phyloP scores from a whole-genome alignment of 2,113 vertebrate species.

The Stegostoma tigrinum region DNA sequence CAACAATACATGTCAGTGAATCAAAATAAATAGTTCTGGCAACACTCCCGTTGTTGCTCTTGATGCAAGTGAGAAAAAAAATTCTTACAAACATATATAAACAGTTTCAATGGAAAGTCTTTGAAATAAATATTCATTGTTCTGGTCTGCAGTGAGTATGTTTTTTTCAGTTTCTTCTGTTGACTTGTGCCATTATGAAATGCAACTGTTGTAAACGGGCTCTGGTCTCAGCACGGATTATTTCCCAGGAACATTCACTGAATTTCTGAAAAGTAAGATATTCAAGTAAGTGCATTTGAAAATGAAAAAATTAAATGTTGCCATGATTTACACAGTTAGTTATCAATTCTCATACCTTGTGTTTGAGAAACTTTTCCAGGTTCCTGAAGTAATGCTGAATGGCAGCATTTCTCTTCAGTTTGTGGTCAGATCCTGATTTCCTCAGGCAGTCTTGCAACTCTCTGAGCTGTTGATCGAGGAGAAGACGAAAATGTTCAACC shows the following conservation, averaged over 20 bases:
- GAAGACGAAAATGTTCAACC: background rate
- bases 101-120: background rate
- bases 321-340: background rate
- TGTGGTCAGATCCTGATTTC: background rate
- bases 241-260: conserved; percentile 25
- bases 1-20: background rate
- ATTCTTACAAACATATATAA: background rate
- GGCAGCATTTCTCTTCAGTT: background rate
- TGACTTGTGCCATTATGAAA: no score
- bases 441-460: no score
- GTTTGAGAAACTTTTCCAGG: background rate
- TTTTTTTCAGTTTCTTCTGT: no score
- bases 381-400: background rate
- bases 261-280: background rate
- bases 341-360: background rate
- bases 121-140: background rate
- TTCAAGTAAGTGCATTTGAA: no score
- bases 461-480: no score
- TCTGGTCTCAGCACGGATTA: conserved; percentile 9
- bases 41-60: background rate
- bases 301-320: background rate
- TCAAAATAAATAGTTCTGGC: background rate
- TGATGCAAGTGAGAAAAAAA: background rate
- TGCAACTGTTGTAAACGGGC: background rate
- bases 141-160: background rate